phyloP scores from a whole-genome alignment of 2,113 vertebrate genomes.

The Callocephalon fimbriatum region DNA sequence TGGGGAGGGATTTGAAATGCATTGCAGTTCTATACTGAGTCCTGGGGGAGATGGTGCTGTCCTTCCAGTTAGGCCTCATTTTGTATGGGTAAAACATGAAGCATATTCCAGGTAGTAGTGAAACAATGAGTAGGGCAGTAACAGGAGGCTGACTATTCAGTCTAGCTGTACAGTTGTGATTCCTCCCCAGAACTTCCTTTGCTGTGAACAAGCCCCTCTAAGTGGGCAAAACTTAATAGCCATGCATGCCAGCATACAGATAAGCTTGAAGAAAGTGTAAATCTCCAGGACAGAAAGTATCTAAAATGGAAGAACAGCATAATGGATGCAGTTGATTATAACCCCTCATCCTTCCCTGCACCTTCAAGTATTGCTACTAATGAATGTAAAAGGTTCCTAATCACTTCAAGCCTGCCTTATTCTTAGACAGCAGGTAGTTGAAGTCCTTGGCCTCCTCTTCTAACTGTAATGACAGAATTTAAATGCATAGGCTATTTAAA shows the following conservation, averaged over 20 bases:
- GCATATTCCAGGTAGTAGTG: neutral
- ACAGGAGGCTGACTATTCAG: neutral
- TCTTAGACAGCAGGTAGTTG: neutral
- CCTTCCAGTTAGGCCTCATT: neutral
- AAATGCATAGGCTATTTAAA: slow-evolving; percentile 5
- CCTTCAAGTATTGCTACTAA: neutral
- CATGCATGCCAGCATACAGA: neutral
- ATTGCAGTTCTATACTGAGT: neutral
- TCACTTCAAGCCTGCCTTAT: neutral
- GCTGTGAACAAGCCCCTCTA: neutral
- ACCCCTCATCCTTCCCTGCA: neutral
- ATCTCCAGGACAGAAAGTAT: neutral
- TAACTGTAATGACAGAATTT: neutral
- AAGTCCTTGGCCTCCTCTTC: neutral
- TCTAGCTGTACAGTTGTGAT: neutral
- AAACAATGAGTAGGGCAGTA: fast-evolving
- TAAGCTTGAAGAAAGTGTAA: neutral
- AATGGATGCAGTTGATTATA: neutral
- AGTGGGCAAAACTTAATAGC: neutral
- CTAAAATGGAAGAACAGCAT: neutral
- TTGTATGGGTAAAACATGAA: neutral
- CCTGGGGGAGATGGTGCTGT: neutral
- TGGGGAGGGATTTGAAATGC: neutral
- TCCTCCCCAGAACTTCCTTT: neutral
- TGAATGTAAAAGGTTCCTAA: neutral